Evolutionary conservation across 92 coral and sea anemone genomes (phyloP).

Genomic region (Micromussa lordhowensis): DNA sequence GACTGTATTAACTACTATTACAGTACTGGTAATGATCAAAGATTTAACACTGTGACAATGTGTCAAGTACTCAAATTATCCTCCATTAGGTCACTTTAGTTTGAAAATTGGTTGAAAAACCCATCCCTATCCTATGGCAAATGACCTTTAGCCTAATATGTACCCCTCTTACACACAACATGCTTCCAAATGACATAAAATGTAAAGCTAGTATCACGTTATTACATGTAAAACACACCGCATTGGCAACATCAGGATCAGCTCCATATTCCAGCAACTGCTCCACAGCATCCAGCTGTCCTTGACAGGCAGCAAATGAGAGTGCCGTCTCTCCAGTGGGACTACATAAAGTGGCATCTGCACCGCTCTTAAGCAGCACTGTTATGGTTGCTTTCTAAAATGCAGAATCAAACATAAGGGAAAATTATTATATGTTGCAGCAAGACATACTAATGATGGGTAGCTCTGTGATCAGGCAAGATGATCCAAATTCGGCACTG

Average conservation of each 20-base stretch:
- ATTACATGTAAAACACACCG: slow-evolving; percentile 58
- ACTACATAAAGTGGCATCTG: slow-evolving; percentile 89
- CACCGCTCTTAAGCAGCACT: slow-evolving; percentile 86
- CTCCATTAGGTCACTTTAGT: neutral
- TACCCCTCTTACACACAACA: neutral
- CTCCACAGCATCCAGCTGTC: slow-evolving; percentile 91
- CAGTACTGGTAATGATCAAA: too few species aligned
- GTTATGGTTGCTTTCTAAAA: slow-evolving; percentile 91
- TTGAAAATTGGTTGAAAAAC: neutral
- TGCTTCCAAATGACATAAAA: neutral
- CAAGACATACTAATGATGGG: too few species aligned
- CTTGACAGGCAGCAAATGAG: slow-evolving; percentile 97
- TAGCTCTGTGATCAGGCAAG: too few species aligned
- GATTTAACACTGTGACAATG: too few species aligned
- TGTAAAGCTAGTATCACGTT: neutral
- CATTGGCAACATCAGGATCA: slow-evolving; percentile 83
- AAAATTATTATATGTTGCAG: too few species aligned
- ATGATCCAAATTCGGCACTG: too few species aligned
- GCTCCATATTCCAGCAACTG: slow-evolving; percentile 93
- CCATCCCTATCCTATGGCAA: neutral
- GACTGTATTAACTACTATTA: too few species aligned
- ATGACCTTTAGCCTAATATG: neutral
- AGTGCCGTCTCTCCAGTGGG: slow-evolving; percentile 93
- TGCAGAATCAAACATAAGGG: neutral
- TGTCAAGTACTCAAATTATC: too few species aligned